Base-by-base conservation (phyloP, 2,113 vertebrate genomes). In the Rhegmatorhina hoffmannsi region DNA sequence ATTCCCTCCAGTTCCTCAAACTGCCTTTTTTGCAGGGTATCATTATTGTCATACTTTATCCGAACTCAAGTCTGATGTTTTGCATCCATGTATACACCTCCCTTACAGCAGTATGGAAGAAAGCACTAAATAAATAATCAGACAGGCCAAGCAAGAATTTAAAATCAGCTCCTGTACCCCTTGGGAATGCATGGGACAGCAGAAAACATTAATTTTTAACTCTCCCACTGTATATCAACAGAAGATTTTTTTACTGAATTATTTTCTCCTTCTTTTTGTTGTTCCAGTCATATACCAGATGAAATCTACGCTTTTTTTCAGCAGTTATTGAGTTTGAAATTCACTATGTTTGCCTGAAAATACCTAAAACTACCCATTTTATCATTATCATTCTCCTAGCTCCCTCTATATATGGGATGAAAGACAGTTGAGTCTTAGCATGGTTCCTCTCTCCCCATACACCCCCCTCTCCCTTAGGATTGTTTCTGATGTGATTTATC, bases 51-150 rank as follows among this genome's bases (percentile, higher is more conserved):
- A 70, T 60, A 68, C n/a, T 63, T 68, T 21, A 92, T 24, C 36
- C 7, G 3, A 78, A 79, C 26, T 87, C 24, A 56, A 44, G 43
- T 46, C 17, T 64, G 25, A 86, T 59, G 11, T 63, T 92, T 78
- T 94, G 72, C 43, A 66, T 72, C 75, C 58, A 44, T 87, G 49
- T 49, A 40, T 66, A 46, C 56, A 23, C 24, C 31, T 83, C 7
- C 19, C 10, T 90, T 66, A 59, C 10, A 80, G 49, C 21, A 76
- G 14, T 44, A 63, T 40, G 44, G 63, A 73, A 90, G 15, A 86
- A 85, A 79, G 14, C 16, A 72, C 66, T 96, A 75, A 96, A 94
- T 90, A 86, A 94, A 90, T 86, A 50, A 96, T 69, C 75, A 90
- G 36, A 87, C 20, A 63, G 33, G 20, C 33, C 10, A 1, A 88